Percentiles rank a stretch among this genome's conserved stretches.
phyloP scores from a whole-genome alignment of 2,888 invertebrate genomes.

The Neuroscelio doddi region DNA sequence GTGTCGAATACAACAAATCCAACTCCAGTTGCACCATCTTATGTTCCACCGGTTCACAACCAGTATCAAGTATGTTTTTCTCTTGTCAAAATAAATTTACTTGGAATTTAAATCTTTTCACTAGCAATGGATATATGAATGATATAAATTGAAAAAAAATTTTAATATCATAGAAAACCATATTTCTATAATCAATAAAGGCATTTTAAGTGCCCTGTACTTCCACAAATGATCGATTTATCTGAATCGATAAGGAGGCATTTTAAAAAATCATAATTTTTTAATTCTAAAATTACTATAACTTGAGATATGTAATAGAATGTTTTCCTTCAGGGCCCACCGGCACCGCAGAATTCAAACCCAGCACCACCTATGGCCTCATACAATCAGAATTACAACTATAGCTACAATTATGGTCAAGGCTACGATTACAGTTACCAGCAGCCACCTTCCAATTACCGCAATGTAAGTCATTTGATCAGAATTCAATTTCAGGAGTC shows the following conservation, averaged over 20 bases:
- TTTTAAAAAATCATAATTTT: conserved; percentile 2
- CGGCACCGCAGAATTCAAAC: conserved; percentile 63
- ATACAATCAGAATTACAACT: conserved; percentile 65
- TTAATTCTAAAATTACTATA: neutral
- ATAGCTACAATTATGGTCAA: conserved; percentile 65
- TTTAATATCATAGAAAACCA: too few relatives aligned
- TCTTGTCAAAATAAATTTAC: neutral
- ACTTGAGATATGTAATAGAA: neutral
- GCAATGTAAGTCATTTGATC: conserved; percentile 64
- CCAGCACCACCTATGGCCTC: conserved; percentile 66
- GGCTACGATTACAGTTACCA: conserved; percentile 66
- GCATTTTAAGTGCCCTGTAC: too few relatives aligned
- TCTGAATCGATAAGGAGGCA: too few relatives aligned
- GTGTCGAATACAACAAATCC: conserved; percentile 53
- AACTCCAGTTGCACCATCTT: conserved; percentile 46
- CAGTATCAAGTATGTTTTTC: conserved; percentile 63
- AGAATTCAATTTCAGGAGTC: neutral
- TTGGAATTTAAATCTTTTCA: neutral
- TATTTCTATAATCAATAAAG: too few relatives aligned
- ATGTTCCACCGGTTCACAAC: conserved; percentile 61
- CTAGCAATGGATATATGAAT: neutral
- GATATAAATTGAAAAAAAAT: neutral
- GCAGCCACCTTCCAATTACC: conserved; percentile 61
- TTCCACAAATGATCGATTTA: too few relatives aligned
- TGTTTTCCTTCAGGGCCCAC: conserved; percentile 58